Conservation (phyloP, 2,113 vertebrate species). For the Promerops cafer region DNA sequence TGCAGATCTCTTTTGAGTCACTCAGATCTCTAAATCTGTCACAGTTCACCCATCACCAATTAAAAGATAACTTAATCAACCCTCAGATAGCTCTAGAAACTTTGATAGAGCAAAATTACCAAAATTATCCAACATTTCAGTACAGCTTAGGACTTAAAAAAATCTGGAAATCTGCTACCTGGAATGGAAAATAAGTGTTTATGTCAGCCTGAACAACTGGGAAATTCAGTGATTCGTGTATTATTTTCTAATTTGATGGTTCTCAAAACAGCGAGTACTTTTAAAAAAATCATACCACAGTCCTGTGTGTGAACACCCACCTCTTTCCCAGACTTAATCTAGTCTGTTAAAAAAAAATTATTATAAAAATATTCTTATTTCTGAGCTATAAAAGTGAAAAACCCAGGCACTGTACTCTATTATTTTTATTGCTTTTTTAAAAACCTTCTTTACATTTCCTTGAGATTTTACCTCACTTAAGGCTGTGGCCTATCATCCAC, state of each 20-base stretch:
- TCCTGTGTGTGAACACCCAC: background rate
- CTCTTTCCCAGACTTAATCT: background rate
- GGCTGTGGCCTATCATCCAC: background rate
- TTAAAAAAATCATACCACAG: background rate
- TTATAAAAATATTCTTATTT: constrained; percentile 1
- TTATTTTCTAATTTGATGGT: background rate
- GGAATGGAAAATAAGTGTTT: background rate
- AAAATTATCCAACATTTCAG: background rate
- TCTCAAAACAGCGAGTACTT: background rate
- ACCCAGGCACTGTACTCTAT: background rate
- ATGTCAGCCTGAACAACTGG: background rate
- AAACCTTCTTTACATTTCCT: background rate
- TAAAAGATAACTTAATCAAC: background rate
- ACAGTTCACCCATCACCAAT: background rate
- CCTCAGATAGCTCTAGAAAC: background rate
- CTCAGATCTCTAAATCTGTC: background rate
- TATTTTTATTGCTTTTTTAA: background rate
- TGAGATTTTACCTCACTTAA: background rate
- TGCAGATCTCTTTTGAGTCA: background rate
- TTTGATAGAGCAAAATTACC: background rate
- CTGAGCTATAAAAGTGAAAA: background rate
- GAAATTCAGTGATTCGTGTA: background rate
- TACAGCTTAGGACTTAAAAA: background rate
- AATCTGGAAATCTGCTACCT: background rate
- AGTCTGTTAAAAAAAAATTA: background rate